Percentiles rank a stretch among this genome's conserved stretches.
These are phyloP conservation scores for Empidonax alnorum DNA, from an alignment of 2,113 vertebrate genomes.

Conservation along the genomic window DNA sequence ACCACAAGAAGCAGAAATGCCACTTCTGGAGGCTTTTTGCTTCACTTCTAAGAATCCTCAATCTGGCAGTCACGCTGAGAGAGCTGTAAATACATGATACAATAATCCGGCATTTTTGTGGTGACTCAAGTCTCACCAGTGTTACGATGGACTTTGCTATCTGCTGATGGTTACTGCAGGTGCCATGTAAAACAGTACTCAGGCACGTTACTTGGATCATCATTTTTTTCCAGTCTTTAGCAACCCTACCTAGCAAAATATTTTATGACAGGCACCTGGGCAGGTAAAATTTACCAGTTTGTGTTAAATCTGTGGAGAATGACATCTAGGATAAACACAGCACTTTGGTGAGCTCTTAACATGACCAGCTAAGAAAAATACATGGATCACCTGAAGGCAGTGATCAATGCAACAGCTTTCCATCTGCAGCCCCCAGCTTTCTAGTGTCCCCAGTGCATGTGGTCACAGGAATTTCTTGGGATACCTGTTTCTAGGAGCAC, in stretches of 20 bases:
- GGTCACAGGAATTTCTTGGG: not conserved
- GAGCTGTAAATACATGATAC: not conserved
- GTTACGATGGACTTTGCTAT: not conserved
- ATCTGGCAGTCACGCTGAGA: not conserved
- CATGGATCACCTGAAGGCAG: fast-evolving
- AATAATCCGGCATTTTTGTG: not conserved
- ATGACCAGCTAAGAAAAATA: not conserved
- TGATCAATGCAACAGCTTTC: not conserved
- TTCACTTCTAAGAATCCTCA: not conserved
- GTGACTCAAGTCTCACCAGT: not conserved
- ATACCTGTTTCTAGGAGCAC: not conserved
- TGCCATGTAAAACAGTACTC: not conserved
- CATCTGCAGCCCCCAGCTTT: not conserved
- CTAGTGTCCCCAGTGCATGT: fast-evolving
- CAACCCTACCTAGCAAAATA: not conserved
- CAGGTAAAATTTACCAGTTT: not conserved
- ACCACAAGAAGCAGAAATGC: not conserved
- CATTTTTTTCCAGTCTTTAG: not conserved
- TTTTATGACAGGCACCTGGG: not conserved
- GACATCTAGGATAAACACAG: not conserved
- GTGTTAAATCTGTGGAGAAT: not conserved
- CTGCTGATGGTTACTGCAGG: not conserved
- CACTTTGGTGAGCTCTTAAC: not conserved
- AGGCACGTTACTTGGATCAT: not conserved
- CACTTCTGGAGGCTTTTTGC: not conserved